A percentile compares a stretch with the other conserved stretches of the same genome.
These are phyloP conservation scores for Meandrina meandrites DNA, from an alignment of 92 coral and sea anemone species.

Conservation along the genomic window DNA sequence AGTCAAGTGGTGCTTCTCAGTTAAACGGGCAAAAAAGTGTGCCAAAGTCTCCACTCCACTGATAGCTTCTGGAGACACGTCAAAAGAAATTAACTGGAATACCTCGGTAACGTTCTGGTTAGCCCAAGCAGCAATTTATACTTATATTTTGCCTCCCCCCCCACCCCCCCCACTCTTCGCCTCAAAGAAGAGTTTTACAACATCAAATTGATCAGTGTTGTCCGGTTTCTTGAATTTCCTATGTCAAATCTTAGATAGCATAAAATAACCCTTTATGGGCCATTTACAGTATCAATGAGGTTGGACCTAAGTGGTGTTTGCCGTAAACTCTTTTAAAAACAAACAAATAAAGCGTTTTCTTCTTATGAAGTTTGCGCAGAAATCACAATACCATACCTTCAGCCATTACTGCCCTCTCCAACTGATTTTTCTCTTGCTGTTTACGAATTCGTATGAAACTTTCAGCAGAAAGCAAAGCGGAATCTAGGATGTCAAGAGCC, in stretches of 20 bases:
- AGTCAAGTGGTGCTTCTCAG: conserved; percentile 37
- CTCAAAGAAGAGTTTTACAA: too few relatives aligned
- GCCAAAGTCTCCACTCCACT: conserved; percentile 32
- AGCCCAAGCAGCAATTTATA: too few relatives aligned
- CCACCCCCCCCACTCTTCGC: too few relatives aligned
- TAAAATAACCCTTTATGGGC: too few relatives aligned
- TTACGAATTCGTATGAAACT: conserved; percentile 66
- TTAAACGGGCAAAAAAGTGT: conserved; percentile 45
- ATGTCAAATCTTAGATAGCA: too few relatives aligned
- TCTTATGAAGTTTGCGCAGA: not conserved
- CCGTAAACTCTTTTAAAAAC: not conserved
- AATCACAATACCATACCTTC: not conserved
- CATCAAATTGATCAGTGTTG: not conserved
- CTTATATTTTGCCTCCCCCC: too few relatives aligned
- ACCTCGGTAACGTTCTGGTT: not conserved
- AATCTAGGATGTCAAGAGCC: conserved; percentile 67
- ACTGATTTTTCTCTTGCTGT: conserved; percentile 47
- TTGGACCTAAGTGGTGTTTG: too few relatives aligned
- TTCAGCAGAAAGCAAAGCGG: conserved; percentile 68
- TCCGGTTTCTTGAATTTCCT: not conserved
- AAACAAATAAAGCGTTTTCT: not conserved
- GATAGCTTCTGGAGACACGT: not conserved
- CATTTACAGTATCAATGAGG: not conserved
- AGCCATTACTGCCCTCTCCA: conserved; percentile 20
- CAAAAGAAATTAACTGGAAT: too few relatives aligned